Percentiles rank a stretch among this genome's conserved stretches.
phyloP scores from a whole-genome alignment of 2,113 vertebrate genomes.

The Bambusicola thoracicus region DNA sequence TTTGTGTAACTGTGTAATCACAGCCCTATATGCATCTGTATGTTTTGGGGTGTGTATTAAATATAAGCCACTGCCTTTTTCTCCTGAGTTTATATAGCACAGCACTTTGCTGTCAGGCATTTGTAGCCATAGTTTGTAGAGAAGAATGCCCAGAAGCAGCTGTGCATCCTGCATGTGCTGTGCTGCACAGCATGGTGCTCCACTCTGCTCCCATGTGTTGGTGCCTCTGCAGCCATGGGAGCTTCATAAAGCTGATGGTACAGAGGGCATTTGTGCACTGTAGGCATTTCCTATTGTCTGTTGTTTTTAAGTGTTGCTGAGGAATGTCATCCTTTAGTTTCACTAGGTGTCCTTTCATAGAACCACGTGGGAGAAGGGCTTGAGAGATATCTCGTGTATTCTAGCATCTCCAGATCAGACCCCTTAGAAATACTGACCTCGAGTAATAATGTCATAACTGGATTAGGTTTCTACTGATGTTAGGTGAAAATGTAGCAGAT shows the following conservation, averaged over 20 bases:
- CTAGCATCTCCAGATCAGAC: background rate
- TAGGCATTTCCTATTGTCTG: too few species aligned
- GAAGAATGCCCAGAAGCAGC: background rate
- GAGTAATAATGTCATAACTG: background rate
- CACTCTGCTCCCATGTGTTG: background rate
- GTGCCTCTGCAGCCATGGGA: background rate
- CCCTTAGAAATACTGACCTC: background rate
- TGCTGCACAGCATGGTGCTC: background rate
- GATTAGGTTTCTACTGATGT: background rate
- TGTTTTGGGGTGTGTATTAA: background rate
- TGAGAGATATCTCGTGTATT: background rate
- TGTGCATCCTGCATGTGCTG: background rate
- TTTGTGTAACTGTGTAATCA: background rate
- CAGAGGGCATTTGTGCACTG: background rate
- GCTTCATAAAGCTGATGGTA: background rate
- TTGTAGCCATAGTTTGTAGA: background rate
- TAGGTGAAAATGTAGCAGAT: background rate
- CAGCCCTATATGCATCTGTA: background rate
- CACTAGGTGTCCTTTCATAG: background rate
- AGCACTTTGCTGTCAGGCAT: background rate
- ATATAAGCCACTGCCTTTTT: background rate
- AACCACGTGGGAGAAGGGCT: background rate
- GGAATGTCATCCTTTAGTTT: background rate
- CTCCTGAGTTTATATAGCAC: rapidly evolving
- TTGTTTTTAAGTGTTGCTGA: background rate